phyloP scores from a whole-genome alignment of 2,888 invertebrate species.

The Ormyrus labotus region DNA sequence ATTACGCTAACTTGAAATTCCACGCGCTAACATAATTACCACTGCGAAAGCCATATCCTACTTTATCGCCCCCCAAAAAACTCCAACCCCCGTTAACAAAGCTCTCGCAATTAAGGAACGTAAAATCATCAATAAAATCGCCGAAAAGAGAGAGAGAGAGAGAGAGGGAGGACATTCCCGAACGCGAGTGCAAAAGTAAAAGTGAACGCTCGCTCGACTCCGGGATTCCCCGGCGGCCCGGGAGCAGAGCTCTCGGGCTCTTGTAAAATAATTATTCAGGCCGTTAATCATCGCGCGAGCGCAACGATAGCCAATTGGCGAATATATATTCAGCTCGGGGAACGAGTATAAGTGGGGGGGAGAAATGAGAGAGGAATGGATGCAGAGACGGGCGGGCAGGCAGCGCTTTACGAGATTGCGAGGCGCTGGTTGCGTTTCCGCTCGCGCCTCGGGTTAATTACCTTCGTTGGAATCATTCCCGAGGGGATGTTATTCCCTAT shows the following conservation, averaged over 20 bases:
- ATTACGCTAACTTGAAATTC: too few species aligned
- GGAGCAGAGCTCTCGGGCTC: not conserved
- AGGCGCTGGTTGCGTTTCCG: conserved; percentile 37
- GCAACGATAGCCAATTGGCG: conserved; percentile 26
- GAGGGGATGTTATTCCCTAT: conserved; percentile 6
- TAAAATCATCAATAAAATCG: too few species aligned
- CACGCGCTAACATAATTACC: too few species aligned
- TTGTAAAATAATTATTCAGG: conserved; percentile 41
- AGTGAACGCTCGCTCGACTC: too few species aligned
- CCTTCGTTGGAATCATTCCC: conserved; percentile 48
- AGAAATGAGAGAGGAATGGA: not conserved
- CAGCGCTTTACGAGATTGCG: conserved; percentile 37
- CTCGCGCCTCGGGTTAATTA: conserved; percentile 48
- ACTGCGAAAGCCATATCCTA: too few species aligned
- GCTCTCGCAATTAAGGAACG: too few species aligned
- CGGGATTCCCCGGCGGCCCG: too few species aligned
- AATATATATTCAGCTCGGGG: conserved; percentile 28
- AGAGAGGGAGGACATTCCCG: not conserved
- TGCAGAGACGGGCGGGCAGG: conserved; percentile 1
- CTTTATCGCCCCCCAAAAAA: too few species aligned
- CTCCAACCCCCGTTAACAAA: too few species aligned
- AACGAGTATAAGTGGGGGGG: not conserved
- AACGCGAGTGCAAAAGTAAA: not conserved
- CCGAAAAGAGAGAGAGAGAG: too few species aligned
- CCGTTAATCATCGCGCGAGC: conserved; percentile 32